These are phyloP conservation scores for Talpa occidentalis DNA, from an alignment of 2,113 vertebrate species.

Conservation along the genomic window DNA sequence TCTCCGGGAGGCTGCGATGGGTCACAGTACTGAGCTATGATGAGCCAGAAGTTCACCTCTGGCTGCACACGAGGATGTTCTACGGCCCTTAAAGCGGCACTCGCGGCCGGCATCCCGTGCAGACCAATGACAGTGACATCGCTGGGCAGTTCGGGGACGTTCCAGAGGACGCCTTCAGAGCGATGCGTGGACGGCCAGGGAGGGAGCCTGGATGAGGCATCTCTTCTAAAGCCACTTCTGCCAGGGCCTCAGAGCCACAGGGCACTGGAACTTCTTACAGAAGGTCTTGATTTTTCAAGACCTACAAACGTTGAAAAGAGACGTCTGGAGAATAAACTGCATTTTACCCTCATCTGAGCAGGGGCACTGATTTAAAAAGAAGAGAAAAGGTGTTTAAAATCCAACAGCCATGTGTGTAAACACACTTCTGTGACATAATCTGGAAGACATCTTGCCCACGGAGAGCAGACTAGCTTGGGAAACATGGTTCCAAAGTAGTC, in stretches of 20 bases:
- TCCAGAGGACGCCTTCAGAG: neutral
- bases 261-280: neutral
- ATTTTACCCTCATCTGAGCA: neutral
- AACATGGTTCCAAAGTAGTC: neutral
- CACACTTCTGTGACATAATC: too few relatives aligned
- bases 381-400: neutral
- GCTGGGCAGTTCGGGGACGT: neutral
- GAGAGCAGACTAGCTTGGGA: neutral
- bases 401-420: too few relatives aligned
- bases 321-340: neutral
- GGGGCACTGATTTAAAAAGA: neutral
- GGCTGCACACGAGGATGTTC: neutral
- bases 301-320: conserved; percentile 2
- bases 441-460: neutral
- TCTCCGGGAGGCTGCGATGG: neutral
- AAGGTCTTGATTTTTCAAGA: neutral
- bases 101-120: neutral
- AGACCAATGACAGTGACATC: neutral
- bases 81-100: neutral
- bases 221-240: neutral
- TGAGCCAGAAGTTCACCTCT: neutral
- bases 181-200: neutral
- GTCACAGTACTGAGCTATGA: neutral
- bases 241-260: neutral
- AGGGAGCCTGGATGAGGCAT: too few relatives aligned